Percentiles rank a stretch among this genome's conserved stretches.
Evolutionary conservation across 2,888 invertebrate species (phyloP).

Genomic region (Leptura quadrifasciata): DNA sequence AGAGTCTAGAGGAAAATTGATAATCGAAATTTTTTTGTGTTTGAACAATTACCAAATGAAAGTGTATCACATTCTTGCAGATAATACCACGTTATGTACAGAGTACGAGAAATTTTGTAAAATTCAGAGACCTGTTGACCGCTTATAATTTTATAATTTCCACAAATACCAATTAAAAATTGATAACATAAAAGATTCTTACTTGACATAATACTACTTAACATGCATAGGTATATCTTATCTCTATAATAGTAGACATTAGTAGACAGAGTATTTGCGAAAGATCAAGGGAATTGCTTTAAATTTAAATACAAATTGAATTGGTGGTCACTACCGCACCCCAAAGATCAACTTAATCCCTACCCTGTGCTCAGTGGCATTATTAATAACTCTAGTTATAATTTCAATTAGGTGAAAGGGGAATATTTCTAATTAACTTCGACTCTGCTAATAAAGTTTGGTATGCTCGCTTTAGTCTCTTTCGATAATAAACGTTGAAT

Average conservation of each 20-base stretch:
- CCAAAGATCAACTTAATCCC: neutral
- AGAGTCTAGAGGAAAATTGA: too few species aligned
- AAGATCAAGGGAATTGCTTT: neutral
- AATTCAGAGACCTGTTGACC: too few species aligned
- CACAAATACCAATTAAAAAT: too few species aligned
- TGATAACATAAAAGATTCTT: too few species aligned
- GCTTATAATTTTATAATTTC: too few species aligned
- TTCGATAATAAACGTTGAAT: slow-evolving; percentile 46
- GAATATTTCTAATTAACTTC: slow-evolving; percentile 26
- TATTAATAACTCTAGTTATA: slow-evolving; percentile 14
- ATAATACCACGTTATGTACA: too few species aligned
- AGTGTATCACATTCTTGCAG: too few species aligned
- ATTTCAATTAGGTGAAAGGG: slow-evolving; percentile 14
- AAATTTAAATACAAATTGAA: neutral
- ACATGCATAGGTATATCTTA: neutral
- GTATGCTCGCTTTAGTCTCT: slow-evolving; percentile 18
- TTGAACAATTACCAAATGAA: too few species aligned
- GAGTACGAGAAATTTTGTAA: too few species aligned
- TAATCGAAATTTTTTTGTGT: too few species aligned
- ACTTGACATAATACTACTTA: too few species aligned
- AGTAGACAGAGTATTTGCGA: neutral
- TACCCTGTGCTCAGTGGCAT: neutral
- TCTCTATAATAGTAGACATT: neutral
- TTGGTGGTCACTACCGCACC: neutral
- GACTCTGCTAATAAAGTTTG: slow-evolving; percentile 17